Evolutionary conservation across 2,888 invertebrate species (phyloP).

Genomic region (Venusia cambrica): DNA sequence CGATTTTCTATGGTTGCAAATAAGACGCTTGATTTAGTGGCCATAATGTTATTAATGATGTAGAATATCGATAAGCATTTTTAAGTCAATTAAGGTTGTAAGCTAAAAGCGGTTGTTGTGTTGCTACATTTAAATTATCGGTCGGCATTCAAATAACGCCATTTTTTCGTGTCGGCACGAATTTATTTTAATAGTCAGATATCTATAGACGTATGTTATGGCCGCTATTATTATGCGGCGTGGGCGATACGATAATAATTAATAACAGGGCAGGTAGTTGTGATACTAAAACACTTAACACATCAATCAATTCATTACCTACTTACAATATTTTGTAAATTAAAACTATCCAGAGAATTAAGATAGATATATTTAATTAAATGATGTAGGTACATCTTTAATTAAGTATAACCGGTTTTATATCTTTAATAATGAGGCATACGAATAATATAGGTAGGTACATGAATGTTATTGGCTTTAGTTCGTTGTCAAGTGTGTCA

Average conservation of each 20-base stretch:
- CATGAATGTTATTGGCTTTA: too few relatives aligned
- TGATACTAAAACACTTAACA: conserved; percentile 14
- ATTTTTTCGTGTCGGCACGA: conserved; percentile 80
- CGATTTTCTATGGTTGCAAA: conserved; percentile 40
- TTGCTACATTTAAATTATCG: conserved; percentile 82
- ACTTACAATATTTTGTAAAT: too few relatives aligned
- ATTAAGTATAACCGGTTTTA: too few relatives aligned
- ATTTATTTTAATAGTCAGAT: conserved; percentile 71
- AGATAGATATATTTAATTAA: background rate
- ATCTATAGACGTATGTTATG: conserved; percentile 71
- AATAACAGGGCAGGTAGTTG: conserved; percentile 18
- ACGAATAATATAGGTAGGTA: too few relatives aligned
- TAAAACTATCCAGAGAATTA: conserved; percentile 1
- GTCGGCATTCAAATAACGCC: conserved; percentile 80
- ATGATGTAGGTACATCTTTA: conserved; percentile 1
- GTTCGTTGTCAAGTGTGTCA: too few relatives aligned
- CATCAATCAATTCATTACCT: conserved; percentile 15
- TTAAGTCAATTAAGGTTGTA: conserved; percentile 82
- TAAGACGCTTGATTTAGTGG: conserved; percentile 27
- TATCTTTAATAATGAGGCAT: too few relatives aligned
- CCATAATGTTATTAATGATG: conserved; percentile 40
- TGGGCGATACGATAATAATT: conserved; percentile 52
- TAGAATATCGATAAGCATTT: conserved; percentile 77
- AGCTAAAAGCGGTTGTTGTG: conserved; percentile 81
- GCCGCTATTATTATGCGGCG: conserved; percentile 60